Evolutionary conservation across 2,888 invertebrate genomes (phyloP).

Genomic region (Chaetogeoica ovagalla): DNA sequence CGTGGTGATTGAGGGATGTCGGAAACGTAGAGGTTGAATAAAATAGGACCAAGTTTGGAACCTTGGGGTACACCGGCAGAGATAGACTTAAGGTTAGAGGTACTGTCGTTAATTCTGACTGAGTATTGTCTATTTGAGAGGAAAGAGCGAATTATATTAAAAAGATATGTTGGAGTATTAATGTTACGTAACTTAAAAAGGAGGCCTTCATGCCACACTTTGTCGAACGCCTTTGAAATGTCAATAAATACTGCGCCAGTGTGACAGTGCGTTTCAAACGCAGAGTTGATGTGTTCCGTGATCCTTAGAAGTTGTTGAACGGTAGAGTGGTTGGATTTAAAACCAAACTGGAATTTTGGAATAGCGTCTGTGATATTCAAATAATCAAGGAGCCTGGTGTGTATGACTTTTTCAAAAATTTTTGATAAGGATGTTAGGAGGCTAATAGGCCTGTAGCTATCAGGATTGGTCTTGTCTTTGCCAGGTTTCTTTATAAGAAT

Average conservation of each 20-base stretch:
- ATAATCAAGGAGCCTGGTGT: not conserved
- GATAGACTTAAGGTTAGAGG: not conserved
- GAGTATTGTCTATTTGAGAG: not conserved
- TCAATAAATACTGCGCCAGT: not conserved
- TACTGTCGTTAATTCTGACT: too few relatives aligned
- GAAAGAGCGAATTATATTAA: not conserved
- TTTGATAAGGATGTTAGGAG: not conserved
- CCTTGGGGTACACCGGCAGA: conserved; percentile 5
- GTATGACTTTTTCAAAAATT: conserved; percentile 8
- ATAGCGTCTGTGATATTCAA: not conserved
- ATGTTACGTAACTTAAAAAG: not conserved
- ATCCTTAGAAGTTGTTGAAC: not conserved
- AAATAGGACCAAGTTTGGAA: not conserved
- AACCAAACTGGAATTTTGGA: conserved; percentile 8
- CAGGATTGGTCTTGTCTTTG: not conserved
- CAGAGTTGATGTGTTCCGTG: not conserved
- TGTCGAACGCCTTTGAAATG: not conserved
- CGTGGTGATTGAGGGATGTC: conserved; percentile 4
- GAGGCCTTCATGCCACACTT: not conserved
- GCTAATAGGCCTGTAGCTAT: not conserved
- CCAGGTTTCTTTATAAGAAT: not conserved
- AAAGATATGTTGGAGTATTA: not conserved
- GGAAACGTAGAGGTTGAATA: not conserved
- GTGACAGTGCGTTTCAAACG: not conserved
- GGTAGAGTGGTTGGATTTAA: not conserved